Evolutionary conservation across 2,797 vertebrate genomes (phyloP).

Genomic region (Alosa sapidissima): DNA sequence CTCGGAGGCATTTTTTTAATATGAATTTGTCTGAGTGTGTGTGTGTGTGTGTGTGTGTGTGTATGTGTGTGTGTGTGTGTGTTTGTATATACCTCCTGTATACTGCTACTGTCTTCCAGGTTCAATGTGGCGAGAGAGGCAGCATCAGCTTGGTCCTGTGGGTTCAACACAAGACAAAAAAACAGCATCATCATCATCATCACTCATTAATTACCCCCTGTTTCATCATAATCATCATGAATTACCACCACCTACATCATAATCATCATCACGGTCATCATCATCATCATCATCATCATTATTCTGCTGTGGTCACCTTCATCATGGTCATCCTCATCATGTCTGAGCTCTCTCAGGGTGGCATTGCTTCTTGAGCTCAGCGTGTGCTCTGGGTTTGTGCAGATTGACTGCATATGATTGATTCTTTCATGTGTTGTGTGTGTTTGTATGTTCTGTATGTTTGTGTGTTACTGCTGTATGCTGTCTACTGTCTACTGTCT

Average conservation of each 20-base stretch:
- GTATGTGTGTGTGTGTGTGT: background rate
- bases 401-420: too few relatives aligned
- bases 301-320: background rate
- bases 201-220: background rate
- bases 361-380: background rate
- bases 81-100: slow-evolving; percentile 65
- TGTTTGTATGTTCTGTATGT: background rate
- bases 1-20: background rate
- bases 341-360: too few relatives aligned
- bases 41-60: background rate
- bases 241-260: background rate
- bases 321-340: background rate
- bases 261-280: background rate
- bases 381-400: background rate
- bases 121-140: slow-evolving; percentile 73
- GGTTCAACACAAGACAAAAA: background rate
- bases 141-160: slow-evolving; percentile 70
- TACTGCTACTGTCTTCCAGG: slow-evolving; percentile 68
- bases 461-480: background rate
- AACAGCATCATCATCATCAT: background rate
- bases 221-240: background rate
- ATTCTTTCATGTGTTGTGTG: background rate
- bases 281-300: background rate
- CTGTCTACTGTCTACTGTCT: background rate
- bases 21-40: background rate